Conservation (phyloP, 2,113 vertebrate genomes). For the Pterophyllum scalare region DNA sequence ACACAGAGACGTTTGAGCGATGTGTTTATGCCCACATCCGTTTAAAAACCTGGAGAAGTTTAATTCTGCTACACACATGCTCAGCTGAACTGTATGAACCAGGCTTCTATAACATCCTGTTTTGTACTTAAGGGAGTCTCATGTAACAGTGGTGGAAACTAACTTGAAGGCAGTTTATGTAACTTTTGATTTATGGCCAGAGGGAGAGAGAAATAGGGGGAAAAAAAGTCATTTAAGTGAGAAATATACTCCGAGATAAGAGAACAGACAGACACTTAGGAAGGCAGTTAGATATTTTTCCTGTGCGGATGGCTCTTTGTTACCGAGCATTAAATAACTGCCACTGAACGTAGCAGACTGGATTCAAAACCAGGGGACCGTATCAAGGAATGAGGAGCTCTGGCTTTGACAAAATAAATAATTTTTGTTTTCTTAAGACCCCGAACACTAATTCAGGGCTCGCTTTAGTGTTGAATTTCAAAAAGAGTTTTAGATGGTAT, state of each 20-base stretch:
- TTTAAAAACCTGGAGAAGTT: constrained; percentile 27
- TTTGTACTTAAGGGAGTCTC: constrained; percentile 53
- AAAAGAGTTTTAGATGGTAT: not conserved
- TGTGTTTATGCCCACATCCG: constrained; percentile 30
- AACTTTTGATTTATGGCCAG: constrained; percentile 70
- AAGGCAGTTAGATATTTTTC: not conserved
- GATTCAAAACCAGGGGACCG: not conserved
- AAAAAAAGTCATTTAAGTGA: constrained; percentile 27
- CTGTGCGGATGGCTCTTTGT: not conserved
- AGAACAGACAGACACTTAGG: constrained; percentile 32
- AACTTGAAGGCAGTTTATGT: constrained; percentile 71
- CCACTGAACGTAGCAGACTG: not conserved
- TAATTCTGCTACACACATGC: constrained; percentile 9
- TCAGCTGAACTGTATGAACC: constrained; percentile 26
- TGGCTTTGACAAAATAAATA: not conserved
- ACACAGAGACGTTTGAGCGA: not conserved
- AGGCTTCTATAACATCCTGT: constrained; percentile 62
- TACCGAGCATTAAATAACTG: constrained; percentile 9
- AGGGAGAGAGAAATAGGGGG: constrained; percentile 23
- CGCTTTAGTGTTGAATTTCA: not conserved
- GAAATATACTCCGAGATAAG: constrained; percentile 34
- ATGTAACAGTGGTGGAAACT: constrained; percentile 69
- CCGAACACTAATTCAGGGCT: not conserved
- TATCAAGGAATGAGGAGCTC: not conserved
- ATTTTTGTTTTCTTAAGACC: not conserved